These are phyloP conservation scores for Anthoscopus minutus DNA, from an alignment of 2,113 vertebrate genomes.

Conservation along the genomic window DNA sequence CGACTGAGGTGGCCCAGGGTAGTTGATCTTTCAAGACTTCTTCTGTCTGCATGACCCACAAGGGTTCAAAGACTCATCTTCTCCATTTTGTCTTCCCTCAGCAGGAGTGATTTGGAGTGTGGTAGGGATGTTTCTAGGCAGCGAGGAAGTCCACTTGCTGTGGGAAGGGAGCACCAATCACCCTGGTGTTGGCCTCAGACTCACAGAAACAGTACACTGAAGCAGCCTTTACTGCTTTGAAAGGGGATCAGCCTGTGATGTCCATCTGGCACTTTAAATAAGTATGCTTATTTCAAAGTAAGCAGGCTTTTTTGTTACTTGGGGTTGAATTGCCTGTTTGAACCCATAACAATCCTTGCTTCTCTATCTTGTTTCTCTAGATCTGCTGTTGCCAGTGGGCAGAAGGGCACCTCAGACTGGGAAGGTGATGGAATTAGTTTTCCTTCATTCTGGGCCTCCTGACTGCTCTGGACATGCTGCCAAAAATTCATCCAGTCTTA, in stretches of 20 bases:
- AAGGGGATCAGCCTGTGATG: background rate
- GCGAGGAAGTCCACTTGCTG: background rate
- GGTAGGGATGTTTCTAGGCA: background rate
- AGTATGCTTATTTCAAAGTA: background rate
- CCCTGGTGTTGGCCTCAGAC: background rate
- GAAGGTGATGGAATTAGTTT: background rate
- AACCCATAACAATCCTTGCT: fast-evolving
- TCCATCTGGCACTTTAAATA: background rate
- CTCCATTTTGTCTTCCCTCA: background rate
- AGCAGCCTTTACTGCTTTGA: background rate
- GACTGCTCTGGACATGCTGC: background rate
- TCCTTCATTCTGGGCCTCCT: background rate
- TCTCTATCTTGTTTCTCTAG: background rate
- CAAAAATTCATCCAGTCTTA: background rate
- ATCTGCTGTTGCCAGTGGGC: background rate
- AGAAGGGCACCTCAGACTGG: background rate
- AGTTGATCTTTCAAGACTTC: background rate
- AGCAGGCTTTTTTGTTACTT: background rate
- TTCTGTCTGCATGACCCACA: background rate
- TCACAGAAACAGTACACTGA: background rate
- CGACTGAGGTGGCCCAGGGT: background rate
- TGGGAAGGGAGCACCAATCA: background rate
- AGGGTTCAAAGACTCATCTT: background rate
- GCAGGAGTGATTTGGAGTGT: background rate
- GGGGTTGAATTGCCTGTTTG: background rate